phyloP scores from a whole-genome alignment of 2,888 invertebrate genomes.

The Choristoneura rosaceana region DNA sequence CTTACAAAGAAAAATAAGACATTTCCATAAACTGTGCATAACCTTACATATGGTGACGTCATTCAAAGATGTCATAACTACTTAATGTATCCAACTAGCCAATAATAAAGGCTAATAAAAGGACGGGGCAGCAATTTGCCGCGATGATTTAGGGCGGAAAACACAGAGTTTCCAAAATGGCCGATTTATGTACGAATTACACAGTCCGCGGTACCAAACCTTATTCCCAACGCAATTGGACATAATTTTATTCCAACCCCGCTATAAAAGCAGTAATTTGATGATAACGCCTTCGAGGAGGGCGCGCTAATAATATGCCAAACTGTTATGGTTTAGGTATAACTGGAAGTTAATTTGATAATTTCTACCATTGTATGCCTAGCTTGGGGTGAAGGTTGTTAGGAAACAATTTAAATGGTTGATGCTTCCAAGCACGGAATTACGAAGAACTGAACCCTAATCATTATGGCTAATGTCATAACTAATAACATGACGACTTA shows the following conservation, averaged over 20 bases:
- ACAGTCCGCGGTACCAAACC: conserved; percentile 24
- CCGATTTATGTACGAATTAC: conserved; percentile 51
- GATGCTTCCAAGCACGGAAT: conserved; percentile 17
- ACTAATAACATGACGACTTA: not conserved
- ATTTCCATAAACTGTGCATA: too few species aligned
- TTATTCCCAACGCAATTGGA: conserved; percentile 32
- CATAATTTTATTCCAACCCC: conserved; percentile 14
- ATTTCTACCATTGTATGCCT: conserved; percentile 18
- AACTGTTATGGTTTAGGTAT: conserved; percentile 42
- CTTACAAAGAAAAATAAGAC: too few species aligned
- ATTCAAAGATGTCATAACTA: conserved; percentile 9
- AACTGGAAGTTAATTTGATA: conserved; percentile 41
- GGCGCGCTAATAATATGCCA: conserved; percentile 54
- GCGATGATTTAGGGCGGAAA: conserved; percentile 63
- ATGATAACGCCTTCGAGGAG: conserved; percentile 55
- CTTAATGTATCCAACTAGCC: conserved; percentile 44
- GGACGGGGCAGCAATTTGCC: conserved; percentile 55
- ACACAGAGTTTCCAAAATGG: conserved; percentile 56
- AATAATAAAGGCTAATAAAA: conserved; percentile 59
- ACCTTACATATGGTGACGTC: not conserved
- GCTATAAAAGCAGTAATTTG: conserved; percentile 50
- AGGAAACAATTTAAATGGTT: conserved; percentile 38
- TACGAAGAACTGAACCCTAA: conserved; percentile 20
- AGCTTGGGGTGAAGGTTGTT: conserved; percentile 37
- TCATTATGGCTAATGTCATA: not conserved